These are phyloP conservation scores for Aphelocoma californica DNA, from an alignment of 2,797 vertebrate species.

Conservation along the genomic window DNA sequence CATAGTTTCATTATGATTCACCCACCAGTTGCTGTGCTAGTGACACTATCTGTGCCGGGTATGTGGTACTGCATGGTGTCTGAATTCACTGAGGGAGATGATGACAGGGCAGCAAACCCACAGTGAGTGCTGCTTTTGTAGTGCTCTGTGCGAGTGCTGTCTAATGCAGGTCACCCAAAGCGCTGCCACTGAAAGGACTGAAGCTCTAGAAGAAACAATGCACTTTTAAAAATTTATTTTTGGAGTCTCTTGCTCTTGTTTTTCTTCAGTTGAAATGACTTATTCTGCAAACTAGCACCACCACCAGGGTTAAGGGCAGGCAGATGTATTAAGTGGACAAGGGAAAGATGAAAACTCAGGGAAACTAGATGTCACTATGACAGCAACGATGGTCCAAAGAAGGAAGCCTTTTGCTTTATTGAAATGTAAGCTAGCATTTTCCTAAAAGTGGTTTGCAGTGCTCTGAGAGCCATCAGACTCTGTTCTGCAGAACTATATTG, in stretches of 20 bases:
- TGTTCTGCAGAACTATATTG: neutral
- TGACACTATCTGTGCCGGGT: neutral
- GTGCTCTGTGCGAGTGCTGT: neutral
- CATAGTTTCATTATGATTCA: conserved; percentile 35
- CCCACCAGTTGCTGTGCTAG: neutral
- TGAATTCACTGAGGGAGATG: neutral
- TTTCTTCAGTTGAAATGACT: neutral
- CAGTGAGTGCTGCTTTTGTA: neutral
- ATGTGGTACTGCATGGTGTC: neutral
- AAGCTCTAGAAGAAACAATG: neutral
- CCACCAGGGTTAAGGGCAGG: neutral
- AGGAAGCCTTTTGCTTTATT: neutral
- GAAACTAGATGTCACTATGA: neutral
- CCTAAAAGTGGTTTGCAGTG: neutral
- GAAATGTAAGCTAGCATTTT: neutral
- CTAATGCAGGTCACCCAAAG: neutral
- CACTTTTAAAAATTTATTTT: neutral
- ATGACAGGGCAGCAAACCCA: neutral
- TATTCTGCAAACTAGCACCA: neutral
- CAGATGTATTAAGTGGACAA: neutral
- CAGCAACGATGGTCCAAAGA: neutral
- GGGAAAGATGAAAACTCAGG: neutral
- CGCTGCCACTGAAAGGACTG: neutral
- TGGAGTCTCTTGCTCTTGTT: neutral
- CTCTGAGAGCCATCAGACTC: neutral